A percentile compares a stretch with the other conserved stretches of the same genome.
These are phyloP conservation scores for Argyrosomus japonicus DNA, from an alignment of 2,113 vertebrate species.

Conservation along the genomic window DNA sequence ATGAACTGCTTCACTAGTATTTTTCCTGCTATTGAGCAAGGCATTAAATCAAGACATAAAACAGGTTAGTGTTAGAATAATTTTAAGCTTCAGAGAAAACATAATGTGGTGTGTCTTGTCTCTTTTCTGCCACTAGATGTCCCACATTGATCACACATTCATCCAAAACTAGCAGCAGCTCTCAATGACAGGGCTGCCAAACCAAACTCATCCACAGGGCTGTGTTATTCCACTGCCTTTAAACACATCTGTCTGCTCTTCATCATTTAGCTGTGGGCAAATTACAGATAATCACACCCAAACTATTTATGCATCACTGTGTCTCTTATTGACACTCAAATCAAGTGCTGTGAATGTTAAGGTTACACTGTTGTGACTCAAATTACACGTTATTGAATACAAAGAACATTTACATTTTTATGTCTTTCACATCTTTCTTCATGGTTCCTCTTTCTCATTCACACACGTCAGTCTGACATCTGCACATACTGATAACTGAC, in stretches of 20 bases:
- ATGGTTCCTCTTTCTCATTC: not conserved
- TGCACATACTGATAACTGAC: not conserved
- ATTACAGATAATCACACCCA: slow-evolving; percentile 53
- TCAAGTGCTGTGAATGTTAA: slow-evolving; percentile 42
- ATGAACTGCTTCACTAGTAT: too few species aligned
- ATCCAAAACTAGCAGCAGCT: not conserved
- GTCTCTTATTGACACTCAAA: slow-evolving; percentile 49
- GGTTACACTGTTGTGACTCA: slow-evolving; percentile 33
- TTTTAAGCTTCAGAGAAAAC: not conserved
- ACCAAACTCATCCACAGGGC: slow-evolving; percentile 56
- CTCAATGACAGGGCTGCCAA: slow-evolving; percentile 13
- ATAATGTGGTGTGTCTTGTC: not conserved
- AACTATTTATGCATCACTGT: slow-evolving; percentile 41
- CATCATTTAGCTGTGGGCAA: slow-evolving; percentile 48
- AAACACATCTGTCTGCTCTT: slow-evolving; percentile 49
- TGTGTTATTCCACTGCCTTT: slow-evolving; percentile 50
- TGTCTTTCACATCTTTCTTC: not conserved
- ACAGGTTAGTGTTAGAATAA: too few species aligned
- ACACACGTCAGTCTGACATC: not conserved
- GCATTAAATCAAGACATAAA: too few species aligned
- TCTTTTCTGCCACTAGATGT: slow-evolving; percentile 73
- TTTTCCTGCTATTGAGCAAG: too few species aligned
- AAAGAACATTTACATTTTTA: slow-evolving; percentile 24
- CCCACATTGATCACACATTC: slow-evolving; percentile 49
- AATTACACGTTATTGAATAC: slow-evolving; percentile 24